Evolutionary conservation across 2,113 vertebrate species (phyloP).

Genomic region (Crypturellus undulatus): DNA sequence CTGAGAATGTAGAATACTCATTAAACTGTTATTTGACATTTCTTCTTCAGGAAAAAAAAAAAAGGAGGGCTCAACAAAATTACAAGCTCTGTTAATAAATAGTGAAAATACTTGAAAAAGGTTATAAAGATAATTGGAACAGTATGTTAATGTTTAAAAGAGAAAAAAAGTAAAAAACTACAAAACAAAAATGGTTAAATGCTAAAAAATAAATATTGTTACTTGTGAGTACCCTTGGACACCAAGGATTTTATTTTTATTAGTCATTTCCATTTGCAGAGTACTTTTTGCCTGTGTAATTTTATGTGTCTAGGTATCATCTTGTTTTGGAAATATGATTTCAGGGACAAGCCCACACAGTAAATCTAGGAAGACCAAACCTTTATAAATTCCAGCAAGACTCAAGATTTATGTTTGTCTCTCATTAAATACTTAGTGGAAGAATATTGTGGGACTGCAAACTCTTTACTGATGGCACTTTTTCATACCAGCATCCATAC

Average conservation of each 20-base stretch:
- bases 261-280: not conserved
- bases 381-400: not conserved
- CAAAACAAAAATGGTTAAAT: not conserved
- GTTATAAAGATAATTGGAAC: conserved; percentile 41
- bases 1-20: conserved; percentile 45
- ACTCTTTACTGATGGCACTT: not conserved
- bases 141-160: not conserved
- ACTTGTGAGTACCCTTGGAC: not conserved
- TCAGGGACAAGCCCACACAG: not conserved
- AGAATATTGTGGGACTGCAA: not conserved
- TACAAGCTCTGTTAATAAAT: conserved; percentile 29
- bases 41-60: conserved; percentile 2
- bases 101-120: conserved; percentile 20
- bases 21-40: conserved; percentile 57
- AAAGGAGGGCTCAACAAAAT: conserved; percentile 4
- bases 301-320: not conserved
- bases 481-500: not conserved
- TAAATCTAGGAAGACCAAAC: not conserved
- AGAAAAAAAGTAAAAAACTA: conserved; percentile 2
- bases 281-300: not conserved
- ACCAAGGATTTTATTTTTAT: not conserved
- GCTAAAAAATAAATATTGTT: not conserved
- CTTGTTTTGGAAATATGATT: not conserved
- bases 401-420: not conserved
- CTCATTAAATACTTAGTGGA: not conserved